A percentile compares a stretch with the other conserved stretches of the same genome.
Evolutionary conservation across 2,797 vertebrate genomes (phyloP).

Genomic region (Channallabes apus): DNA sequence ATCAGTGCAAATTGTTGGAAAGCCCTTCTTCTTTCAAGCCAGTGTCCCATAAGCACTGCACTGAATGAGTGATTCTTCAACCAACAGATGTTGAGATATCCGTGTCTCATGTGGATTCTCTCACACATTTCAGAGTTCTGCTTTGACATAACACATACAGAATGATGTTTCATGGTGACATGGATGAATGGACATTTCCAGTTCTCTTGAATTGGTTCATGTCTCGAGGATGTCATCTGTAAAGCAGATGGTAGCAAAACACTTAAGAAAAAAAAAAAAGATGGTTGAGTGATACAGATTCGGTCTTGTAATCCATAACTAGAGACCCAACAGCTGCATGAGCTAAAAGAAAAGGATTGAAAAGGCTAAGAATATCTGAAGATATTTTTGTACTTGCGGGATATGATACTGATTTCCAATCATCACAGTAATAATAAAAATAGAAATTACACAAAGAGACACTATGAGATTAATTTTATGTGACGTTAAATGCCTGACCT

Average conservation of each 20-base stretch:
- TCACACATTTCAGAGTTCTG: slow-evolving; percentile 13
- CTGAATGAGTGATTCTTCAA: slow-evolving; percentile 11
- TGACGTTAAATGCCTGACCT: neutral
- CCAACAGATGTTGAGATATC: neutral
- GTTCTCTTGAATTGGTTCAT: slow-evolving; percentile 43
- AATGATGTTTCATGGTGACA: slow-evolving; percentile 42
- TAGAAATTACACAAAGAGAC: neutral
- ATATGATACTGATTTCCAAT: neutral
- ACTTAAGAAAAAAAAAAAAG: slow-evolving; percentile 45
- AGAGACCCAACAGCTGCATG: neutral
- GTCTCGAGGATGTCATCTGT: slow-evolving; percentile 61
- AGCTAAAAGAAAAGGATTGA: neutral
- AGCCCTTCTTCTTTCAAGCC: neutral
- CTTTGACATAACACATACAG: slow-evolving; percentile 9
- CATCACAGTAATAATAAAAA: neutral
- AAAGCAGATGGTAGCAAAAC: slow-evolving; percentile 64
- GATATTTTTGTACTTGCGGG: neutral
- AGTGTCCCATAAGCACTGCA: neutral
- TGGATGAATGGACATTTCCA: slow-evolving; percentile 38
- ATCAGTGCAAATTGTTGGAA: slow-evolving; percentile 9
- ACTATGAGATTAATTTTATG: neutral
- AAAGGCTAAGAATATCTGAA: neutral
- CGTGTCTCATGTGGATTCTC: slow-evolving; percentile 14
- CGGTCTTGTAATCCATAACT: neutral
- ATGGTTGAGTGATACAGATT: slow-evolving; percentile 3